Conservation (phyloP, 1,140 invertebrate genomes). For the Macrocentrus cingulum region DNA sequence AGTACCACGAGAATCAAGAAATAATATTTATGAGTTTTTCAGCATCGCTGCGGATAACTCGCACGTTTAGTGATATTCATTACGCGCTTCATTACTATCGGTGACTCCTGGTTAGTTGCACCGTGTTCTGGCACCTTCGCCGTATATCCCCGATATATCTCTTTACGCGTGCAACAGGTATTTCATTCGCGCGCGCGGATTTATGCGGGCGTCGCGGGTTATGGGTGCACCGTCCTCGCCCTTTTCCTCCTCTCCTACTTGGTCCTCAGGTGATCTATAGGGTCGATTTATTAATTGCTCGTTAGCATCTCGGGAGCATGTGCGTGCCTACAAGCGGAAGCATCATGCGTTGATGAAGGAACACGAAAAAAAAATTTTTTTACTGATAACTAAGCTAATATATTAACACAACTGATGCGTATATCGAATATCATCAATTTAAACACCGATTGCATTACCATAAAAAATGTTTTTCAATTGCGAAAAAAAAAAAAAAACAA, state of each 20-base stretch:
- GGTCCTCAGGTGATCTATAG: slow-evolving; percentile 17
- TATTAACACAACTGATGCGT: too few species aligned
- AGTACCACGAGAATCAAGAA: neutral
- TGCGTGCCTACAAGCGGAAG: neutral
- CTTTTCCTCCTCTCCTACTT: slow-evolving; percentile 9
- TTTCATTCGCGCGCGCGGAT: slow-evolving; percentile 37
- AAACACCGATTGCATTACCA: too few species aligned
- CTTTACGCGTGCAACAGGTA: slow-evolving; percentile 16
- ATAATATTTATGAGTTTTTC: slow-evolving; percentile 34
- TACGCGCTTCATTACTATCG: slow-evolving; percentile 40
- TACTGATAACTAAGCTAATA: too few species aligned
- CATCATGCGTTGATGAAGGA: neutral
- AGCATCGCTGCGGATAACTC: slow-evolving; percentile 26
- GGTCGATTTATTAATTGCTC: slow-evolving; percentile 34
- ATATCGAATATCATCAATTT: too few species aligned
- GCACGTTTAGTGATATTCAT: slow-evolving; percentile 42
- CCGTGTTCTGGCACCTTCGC: slow-evolving; percentile 6
- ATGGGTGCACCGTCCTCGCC: slow-evolving; percentile 12
- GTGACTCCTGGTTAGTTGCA: slow-evolving; percentile 17
- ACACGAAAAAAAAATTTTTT: neutral
- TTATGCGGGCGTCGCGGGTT: slow-evolving; percentile 31
- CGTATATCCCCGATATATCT: slow-evolving; percentile 29
- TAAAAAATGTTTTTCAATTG: too few species aligned
- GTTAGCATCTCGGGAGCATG: slow-evolving; percentile 14
- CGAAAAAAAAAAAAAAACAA: too few species aligned